Evolutionary conservation across 2,113 vertebrate species (phyloP), one percentile per base, ranked within the genome.

Genomic region (Ginglymostoma cirratum): DNA sequence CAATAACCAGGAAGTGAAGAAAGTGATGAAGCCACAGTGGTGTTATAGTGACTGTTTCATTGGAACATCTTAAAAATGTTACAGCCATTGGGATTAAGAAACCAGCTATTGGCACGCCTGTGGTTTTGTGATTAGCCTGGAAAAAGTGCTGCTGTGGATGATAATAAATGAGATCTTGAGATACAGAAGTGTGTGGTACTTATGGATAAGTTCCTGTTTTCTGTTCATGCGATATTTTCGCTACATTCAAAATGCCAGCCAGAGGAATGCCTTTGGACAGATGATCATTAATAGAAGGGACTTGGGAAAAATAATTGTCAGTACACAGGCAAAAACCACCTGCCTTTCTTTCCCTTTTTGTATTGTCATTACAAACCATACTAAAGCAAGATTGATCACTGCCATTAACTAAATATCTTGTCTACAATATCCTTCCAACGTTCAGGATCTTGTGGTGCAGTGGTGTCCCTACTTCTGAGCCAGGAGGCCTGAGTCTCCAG

Each of bases 1-100:
- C 95, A 95, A 87, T 96, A 85, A 66, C 48, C 65, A 96, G 95
- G 93, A 61, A 38, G 52, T 27, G 96, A 95, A 24, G 55, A 19
- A 34, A 61, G 52, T 15, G 52, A 61, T 90, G 61, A 65, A 90
- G 17, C 48, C 52, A 61, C 48, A 19, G 30, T 6, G 34, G 48
- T 90, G 52, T 61, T 65, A 30, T 30, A 17, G 83, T 90, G 87
- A 61, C 27, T 90, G 48, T 34, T 90, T 90, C 52, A 30, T 34
- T 61, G 87, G 52, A 34, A 61, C 14, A 34, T 55, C 52, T 14
- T 61, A 14, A 15, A 90, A 61, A 90, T 61, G 27, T n/a, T 83
- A 45, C 45, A 90, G 14, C 48, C 14, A 3, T 19, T 90, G 38
- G 80, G 38, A 45, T 83, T 83, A 17, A 83, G 80, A 42, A 83